Percentiles rank a stretch among this genome's conserved stretches.
These are phyloP conservation scores for Bergia puertoricense DNA, from an alignment of 92 coral and sea anemone species.

Conservation along the genomic window DNA sequence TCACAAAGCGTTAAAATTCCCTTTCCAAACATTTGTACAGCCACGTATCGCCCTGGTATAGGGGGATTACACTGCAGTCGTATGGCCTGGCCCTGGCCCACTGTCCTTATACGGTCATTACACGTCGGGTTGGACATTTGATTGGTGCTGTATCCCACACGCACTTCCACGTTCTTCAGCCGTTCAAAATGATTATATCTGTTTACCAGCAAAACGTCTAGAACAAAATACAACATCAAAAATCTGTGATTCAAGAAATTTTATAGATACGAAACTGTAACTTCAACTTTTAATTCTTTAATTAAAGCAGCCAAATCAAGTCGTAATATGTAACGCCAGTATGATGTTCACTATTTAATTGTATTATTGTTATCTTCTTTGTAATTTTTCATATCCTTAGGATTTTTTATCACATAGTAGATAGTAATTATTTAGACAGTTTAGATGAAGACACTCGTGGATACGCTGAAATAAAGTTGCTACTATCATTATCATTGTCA, in stretches of 20 bases:
- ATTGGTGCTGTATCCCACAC: slow-evolving; percentile 70
- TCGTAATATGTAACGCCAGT: too few species aligned
- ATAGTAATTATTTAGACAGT: too few species aligned
- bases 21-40: slow-evolving; percentile 94
- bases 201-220: slow-evolving; percentile 87
- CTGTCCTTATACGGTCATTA: slow-evolving; percentile 84
- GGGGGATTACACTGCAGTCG: slow-evolving; percentile 97
- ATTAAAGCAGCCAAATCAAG: too few species aligned
- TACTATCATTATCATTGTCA: too few species aligned
- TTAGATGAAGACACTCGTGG: too few species aligned
- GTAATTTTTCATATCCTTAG: too few species aligned
- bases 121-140: slow-evolving; percentile 86
- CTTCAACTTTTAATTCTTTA: too few species aligned
- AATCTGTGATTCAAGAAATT: background rate
- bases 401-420: too few species aligned
- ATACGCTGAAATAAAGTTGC: too few species aligned
- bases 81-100: slow-evolving; percentile 85
- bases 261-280: background rate
- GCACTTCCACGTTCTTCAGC: slow-evolving; percentile 88
- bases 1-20: slow-evolving; percentile 92
- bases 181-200: slow-evolving; percentile 79
- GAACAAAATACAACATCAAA: background rate
- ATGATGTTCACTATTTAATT: too few species aligned
- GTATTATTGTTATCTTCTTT: too few species aligned
- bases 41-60: slow-evolving; percentile 93